phyloP scores from a whole-genome alignment of 2,113 vertebrate genomes.

The Hoplias malabaricus region DNA sequence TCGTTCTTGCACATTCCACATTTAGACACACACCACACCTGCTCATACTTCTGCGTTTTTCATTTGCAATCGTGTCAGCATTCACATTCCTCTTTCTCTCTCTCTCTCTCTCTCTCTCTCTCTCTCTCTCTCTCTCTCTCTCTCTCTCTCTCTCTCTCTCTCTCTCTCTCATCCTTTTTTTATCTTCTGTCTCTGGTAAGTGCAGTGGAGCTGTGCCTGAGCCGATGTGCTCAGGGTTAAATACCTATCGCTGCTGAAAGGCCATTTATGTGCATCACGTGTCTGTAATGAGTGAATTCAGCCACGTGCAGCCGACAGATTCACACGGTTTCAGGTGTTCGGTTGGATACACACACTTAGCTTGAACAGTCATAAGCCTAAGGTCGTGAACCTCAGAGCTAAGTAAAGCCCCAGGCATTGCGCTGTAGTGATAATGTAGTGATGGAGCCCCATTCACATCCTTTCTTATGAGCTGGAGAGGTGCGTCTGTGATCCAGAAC shows the following conservation, averaged over 20 bases:
- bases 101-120: constrained; percentile 4
- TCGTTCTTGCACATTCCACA: neutral
- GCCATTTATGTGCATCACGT: too few relatives aligned
- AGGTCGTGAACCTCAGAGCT: too few relatives aligned
- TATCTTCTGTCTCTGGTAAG: constrained; percentile 25
- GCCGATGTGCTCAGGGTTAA: neutral
- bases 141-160: constrained; percentile 9
- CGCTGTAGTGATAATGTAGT: too few relatives aligned
- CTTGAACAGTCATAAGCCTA: too few relatives aligned
- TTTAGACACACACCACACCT: constrained; percentile 31
- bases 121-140: constrained; percentile 1
- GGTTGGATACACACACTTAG: too few relatives aligned
- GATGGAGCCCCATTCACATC: too few relatives aligned
- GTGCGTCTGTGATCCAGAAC: too few relatives aligned
- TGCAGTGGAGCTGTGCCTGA: neutral
- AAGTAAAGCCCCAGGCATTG: too few relatives aligned
- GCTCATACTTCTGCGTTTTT: constrained; percentile 50
- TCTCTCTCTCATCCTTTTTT: constrained; percentile 4
- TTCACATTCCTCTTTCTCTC: neutral
- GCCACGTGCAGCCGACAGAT: too few relatives aligned
- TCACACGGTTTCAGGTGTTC: too few relatives aligned
- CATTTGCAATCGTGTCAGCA: constrained; percentile 50
- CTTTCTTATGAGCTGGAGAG: too few relatives aligned
- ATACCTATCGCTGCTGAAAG: neutral
- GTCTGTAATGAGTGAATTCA: too few relatives aligned